Conservation (phyloP, 2,888 invertebrate species). For the Lithophane leautieri region DNA sequence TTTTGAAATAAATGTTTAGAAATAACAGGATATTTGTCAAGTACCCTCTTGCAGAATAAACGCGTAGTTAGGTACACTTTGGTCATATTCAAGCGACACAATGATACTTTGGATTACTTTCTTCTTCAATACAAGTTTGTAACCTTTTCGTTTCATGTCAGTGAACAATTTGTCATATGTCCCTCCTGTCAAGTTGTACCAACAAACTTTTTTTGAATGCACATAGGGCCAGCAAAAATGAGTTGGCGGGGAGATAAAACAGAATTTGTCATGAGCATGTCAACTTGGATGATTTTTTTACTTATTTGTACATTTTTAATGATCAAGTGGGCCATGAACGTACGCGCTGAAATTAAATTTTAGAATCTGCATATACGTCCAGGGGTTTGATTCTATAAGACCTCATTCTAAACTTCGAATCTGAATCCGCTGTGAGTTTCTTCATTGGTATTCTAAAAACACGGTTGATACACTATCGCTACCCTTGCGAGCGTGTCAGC, state of each 20-base stretch:
- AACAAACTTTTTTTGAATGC: slow-evolving; percentile 25
- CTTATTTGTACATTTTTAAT: not conserved
- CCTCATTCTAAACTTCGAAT: no score
- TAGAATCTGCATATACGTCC: no score
- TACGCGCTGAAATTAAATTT: no score
- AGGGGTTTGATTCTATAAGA: no score
- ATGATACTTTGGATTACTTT: not conserved
- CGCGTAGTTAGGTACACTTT: not conserved
- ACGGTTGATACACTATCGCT: no score
- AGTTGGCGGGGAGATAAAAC: not conserved
- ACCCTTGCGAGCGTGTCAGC: no score
- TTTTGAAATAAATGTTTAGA: no score
- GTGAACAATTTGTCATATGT: slow-evolving; percentile 42
- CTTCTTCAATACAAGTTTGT: not conserved
- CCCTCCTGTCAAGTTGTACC: slow-evolving; percentile 13
- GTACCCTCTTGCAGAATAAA: no score
- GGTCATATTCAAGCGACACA: not conserved
- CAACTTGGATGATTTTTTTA: not conserved
- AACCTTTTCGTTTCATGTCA: slow-evolving; percentile 30
- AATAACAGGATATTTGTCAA: no score
- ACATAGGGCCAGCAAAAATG: not conserved
- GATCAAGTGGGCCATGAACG: not conserved
- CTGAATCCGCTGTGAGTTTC: no score
- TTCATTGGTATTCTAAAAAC: no score
- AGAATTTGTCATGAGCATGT: not conserved